These are phyloP conservation scores for Catharus fuscescens DNA, from an alignment of 2,113 vertebrate genomes.

Conservation along the genomic window DNA sequence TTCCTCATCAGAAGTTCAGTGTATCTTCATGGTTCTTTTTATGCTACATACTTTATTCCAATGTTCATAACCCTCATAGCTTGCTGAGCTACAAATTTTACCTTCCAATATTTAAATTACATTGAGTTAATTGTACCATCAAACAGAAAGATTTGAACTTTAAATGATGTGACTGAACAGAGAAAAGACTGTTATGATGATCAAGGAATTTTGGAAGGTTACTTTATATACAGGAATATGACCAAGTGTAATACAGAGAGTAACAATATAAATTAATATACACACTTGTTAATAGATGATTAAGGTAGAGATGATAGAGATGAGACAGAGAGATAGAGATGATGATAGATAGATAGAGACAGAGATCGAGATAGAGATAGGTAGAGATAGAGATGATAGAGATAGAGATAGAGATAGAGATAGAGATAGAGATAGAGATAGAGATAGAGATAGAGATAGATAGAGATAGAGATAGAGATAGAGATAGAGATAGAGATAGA, in stretches of 20 bases:
- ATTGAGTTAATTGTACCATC: not conserved
- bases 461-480: not conserved
- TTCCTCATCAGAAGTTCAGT: not conserved
- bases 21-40: not conserved
- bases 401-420: too few relatives aligned
- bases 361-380: too few relatives aligned
- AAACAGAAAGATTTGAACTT: not conserved
- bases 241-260: not conserved
- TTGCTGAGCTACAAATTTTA: not conserved
- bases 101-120: not conserved
- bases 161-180: not conserved
- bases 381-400: too few relatives aligned
- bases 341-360: not conserved
- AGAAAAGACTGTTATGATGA: not conserved
- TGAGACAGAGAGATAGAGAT: not conserved
- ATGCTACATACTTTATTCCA: not conserved
- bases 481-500: not conserved
- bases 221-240: not conserved
- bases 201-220: not conserved
- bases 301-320: not conserved
- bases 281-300: too few relatives aligned
- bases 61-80: not conserved
- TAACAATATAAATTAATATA: not conserved
- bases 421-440: too few relatives aligned
- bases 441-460: too few relatives aligned